Percentiles rank a stretch among this genome's conserved stretches.
phyloP scores from a whole-genome alignment of 2,888 invertebrate species.

The Hirudinaria manillensis region DNA sequence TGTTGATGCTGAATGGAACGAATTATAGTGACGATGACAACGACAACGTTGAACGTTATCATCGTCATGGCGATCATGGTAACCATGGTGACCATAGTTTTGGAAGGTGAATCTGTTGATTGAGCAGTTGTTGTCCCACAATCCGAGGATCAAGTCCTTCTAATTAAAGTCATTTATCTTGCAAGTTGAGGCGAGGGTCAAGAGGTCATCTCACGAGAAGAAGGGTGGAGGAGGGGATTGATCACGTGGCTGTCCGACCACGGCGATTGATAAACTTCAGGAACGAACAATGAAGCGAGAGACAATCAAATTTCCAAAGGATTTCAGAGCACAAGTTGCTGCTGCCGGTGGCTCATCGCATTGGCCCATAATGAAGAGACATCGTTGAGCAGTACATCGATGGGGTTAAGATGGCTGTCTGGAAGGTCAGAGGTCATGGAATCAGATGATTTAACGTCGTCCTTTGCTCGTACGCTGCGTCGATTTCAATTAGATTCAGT shows the following conservation, averaged over 20 bases:
- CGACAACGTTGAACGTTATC: neutral
- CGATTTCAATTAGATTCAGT: conserved; percentile 15
- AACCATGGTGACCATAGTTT: neutral
- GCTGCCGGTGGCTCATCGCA: neutral
- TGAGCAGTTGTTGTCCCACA: neutral
- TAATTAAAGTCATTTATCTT: conserved; percentile 35
- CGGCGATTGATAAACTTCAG: too few relatives aligned
- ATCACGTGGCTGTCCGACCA: too few relatives aligned
- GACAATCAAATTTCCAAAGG: neutral
- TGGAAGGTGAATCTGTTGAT: conserved; percentile 15
- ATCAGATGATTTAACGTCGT: conserved; percentile 19
- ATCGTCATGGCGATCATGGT: neutral
- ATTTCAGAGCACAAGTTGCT: neutral
- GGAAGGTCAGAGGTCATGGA: conserved; percentile 12
- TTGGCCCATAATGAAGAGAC: conserved; percentile 11
- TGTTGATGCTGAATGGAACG: conserved; percentile 6
- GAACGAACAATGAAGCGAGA: neutral
- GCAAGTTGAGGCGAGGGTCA: conserved; percentile 17
- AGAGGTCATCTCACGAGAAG: conserved; percentile 2
- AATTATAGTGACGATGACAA: conserved; percentile 7
- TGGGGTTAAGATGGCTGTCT: conserved; percentile 23
- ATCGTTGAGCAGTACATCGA: conserved; percentile 21
- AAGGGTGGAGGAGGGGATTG: neutral
- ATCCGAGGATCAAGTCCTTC: conserved; percentile 21
- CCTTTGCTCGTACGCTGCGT: conserved; percentile 7